Percentiles rank a stretch among this genome's conserved stretches.
Evolutionary conservation across 2,113 vertebrate species (phyloP).

Genomic region (Mobula hypostoma): DNA sequence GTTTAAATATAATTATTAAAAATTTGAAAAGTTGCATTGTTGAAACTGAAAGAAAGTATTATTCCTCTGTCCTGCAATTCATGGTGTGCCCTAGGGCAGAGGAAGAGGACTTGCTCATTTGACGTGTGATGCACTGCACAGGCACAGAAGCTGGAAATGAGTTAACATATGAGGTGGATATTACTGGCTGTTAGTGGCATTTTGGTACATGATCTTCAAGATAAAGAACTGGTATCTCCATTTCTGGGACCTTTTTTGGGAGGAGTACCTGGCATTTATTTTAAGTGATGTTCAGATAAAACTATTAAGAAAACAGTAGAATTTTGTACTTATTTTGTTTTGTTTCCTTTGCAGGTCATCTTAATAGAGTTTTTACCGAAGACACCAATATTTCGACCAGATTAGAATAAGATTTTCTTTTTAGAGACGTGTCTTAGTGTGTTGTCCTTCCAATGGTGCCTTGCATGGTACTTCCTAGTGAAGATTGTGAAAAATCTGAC

Average conservation of each 20-base stretch:
- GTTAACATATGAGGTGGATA: no score
- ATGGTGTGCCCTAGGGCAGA: no score
- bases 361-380: conserved; percentile 99
- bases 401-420: conserved; percentile 66
- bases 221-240: conserved; percentile 46
- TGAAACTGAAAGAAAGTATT: no score
- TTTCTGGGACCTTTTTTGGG: no score
- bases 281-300: background rate
- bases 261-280: no score
- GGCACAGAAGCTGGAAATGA: no score
- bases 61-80: no score
- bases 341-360: conserved; percentile 72
- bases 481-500: conserved; percentile 64
- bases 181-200: no score
- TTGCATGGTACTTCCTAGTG: conserved; percentile 74
- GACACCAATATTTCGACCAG: conserved; percentile 97
- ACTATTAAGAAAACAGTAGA: background rate
- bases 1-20: no score
- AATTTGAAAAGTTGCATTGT: no score
- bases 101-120: no score
- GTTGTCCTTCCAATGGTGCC: conserved; percentile 82
- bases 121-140: no score
- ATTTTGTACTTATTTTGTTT: background rate
- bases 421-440: conserved; percentile 65
- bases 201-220: conserved; percentile 55